Evolutionary conservation across 1,140 invertebrate species (phyloP).

Genomic region (Cydia amplana): DNA sequence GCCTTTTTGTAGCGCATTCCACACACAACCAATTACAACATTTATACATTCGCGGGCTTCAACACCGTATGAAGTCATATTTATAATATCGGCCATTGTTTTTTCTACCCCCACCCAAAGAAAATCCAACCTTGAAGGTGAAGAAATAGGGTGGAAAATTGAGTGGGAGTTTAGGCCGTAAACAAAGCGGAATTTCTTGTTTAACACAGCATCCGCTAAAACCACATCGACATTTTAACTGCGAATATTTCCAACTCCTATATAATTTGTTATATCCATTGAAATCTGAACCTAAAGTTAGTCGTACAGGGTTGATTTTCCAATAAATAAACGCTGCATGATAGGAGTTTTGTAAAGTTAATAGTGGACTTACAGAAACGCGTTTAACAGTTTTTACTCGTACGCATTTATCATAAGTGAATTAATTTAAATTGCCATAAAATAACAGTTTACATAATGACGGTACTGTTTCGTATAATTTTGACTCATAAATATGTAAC

Average conservation of each 20-base stretch:
- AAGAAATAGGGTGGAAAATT: not conserved
- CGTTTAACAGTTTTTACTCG: constrained; percentile 62
- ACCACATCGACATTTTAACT: constrained; percentile 52
- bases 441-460: constrained; percentile 70
- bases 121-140: constrained; percentile 40
- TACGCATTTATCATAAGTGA: constrained; percentile 71
- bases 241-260: not conserved
- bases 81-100: constrained; percentile 56
- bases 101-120: constrained; percentile 35
- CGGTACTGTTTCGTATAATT: constrained; percentile 45
- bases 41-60: constrained; percentile 60
- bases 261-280: not conserved
- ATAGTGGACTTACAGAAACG: constrained; percentile 57
- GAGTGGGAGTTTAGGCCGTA: not conserved
- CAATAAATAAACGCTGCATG: not conserved
- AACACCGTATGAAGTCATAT: constrained; percentile 58
- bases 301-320: not conserved
- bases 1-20: constrained; percentile 49
- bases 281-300: not conserved
- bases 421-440: constrained; percentile 75
- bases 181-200: constrained; percentile 45
- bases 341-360: not conserved
- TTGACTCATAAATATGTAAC: constrained; percentile 50
- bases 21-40: constrained; percentile 64
- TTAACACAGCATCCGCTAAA: constrained; percentile 57